Conservation (phyloP, 2,113 vertebrate species). For the Calidris pugnax region DNA sequence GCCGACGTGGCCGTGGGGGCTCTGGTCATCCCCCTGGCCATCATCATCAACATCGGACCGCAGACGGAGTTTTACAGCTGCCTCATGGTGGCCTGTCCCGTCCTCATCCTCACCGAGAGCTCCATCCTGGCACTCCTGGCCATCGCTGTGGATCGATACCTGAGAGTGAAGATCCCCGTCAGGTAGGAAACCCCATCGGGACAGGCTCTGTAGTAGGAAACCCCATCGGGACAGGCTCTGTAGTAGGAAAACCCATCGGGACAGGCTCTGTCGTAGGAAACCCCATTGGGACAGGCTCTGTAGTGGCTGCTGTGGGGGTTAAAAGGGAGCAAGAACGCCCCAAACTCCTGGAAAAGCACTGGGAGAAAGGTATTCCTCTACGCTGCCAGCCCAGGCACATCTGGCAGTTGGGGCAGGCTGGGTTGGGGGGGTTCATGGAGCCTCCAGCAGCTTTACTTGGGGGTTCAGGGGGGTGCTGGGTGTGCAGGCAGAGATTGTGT, state of each 20-base stretch:
- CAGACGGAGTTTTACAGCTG: constrained; percentile 91
- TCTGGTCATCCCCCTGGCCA: constrained; percentile 93
- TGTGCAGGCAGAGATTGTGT: background rate
- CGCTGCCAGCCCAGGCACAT: fast-evolving
- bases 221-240: fast-evolving
- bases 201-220: background rate
- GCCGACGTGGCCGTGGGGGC: constrained; percentile 94
- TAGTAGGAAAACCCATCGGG: constrained; percentile 61
- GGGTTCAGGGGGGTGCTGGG: background rate
- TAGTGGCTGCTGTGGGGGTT: background rate
- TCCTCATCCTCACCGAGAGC: constrained; percentile 96
- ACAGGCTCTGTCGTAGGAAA: constrained; percentile 77
- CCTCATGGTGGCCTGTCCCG: constrained; percentile 87
- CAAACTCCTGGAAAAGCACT: background rate
- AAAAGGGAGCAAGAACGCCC: background rate
- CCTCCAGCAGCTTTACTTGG: background rate
- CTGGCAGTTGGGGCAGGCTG: fast-evolving
- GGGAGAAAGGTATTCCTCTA: background rate
- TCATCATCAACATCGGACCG: constrained; percentile 89
- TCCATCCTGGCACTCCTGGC: constrained; percentile 95
- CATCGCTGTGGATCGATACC: constrained; percentile 95
- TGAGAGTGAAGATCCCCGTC: constrained; percentile 94
- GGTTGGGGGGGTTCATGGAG: too few species aligned
- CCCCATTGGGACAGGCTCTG: fast-evolving
- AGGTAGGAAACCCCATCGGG: constrained; percentile 73